Evolutionary conservation across 1,140 invertebrate genomes (phyloP).

Genomic region (Dendrolimus punctatus): DNA sequence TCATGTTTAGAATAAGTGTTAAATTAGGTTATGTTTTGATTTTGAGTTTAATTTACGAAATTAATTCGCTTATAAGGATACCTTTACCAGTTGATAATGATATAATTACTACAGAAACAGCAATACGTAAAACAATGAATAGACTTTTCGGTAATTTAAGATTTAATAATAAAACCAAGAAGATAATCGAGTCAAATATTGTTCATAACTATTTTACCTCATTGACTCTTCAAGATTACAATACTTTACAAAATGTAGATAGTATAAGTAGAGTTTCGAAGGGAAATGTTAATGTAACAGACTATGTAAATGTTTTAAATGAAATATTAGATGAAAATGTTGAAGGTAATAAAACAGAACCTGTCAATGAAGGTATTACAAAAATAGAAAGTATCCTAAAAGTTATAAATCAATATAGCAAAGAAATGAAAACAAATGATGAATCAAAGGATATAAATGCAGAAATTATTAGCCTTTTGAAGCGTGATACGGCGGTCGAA

Average conservation of each 20-base stretch:
- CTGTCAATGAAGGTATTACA: constrained; percentile 10
- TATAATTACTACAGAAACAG: constrained; percentile 8
- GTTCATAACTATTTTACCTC: constrained; percentile 25
- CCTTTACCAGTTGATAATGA: constrained; percentile 9
- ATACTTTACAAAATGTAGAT: constrained; percentile 29
- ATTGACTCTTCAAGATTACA: constrained; percentile 27
- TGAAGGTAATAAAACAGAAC: constrained; percentile 3
- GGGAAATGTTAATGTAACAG: constrained; percentile 15
- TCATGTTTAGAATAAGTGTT: too few species aligned
- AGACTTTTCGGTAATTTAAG: constrained; percentile 6
- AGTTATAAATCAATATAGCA: constrained; percentile 27
- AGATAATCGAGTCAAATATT: too few species aligned
- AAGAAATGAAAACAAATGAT: constrained; percentile 21
- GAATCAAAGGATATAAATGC: constrained; percentile 23
- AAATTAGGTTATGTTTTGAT: too few species aligned
- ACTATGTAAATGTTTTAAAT: constrained; percentile 35
- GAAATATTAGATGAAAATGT: constrained; percentile 31
- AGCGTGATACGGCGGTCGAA: constrained; percentile 7
- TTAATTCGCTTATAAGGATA: constrained; percentile 7
- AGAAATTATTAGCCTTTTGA: constrained; percentile 26
- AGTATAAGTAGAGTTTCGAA: constrained; percentile 29
- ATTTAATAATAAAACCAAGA: too few species aligned
- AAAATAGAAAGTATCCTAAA: constrained; percentile 21
- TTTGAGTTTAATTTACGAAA: neutral
- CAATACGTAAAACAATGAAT: constrained; percentile 9